These are phyloP conservation scores for Silurus lanzhouensis DNA, from an alignment of 2,797 vertebrate species.

Conservation along the genomic window DNA sequence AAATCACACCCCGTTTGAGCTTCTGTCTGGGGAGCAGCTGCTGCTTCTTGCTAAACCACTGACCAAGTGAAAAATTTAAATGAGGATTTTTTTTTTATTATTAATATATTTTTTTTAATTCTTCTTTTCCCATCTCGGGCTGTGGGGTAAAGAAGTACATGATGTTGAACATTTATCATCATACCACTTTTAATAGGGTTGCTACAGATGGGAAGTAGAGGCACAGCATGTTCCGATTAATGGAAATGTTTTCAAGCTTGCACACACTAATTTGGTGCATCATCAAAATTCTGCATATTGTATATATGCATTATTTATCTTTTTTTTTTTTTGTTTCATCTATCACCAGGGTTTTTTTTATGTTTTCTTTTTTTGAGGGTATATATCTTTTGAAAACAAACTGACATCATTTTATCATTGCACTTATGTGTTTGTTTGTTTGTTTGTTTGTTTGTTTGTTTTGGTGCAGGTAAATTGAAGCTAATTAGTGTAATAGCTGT, in stretches of 20 bases:
- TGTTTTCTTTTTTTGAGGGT: not conserved
- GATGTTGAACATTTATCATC: conserved; percentile 12
- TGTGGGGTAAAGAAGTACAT: conserved; percentile 38
- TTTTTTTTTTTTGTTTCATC: not conserved
- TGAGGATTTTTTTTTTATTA: conserved; percentile 42
- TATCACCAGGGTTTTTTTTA: no score
- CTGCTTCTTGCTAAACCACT: conserved; percentile 42
- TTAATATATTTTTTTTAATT: conserved; percentile 50
- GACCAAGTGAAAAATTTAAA: conserved; percentile 70
- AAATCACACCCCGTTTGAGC: conserved; percentile 26
- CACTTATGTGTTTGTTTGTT: no score
- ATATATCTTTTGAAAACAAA: not conserved
- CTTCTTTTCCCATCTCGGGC: conserved; percentile 38
- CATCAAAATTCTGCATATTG: not conserved
- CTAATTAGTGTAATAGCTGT: conserved; percentile 43
- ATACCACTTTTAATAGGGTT: not conserved
- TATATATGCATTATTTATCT: not conserved
- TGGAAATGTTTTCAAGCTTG: not conserved
- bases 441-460: conserved; percentile 19
- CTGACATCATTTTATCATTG: not conserved
- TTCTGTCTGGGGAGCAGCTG: conserved; percentile 58
- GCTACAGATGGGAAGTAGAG: not conserved
- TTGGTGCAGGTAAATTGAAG: conserved; percentile 39
- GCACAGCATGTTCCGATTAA: not conserved
- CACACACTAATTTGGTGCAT: not conserved